Evolutionary conservation across 2,888 invertebrate genomes (phyloP).

Genomic region (Hecatera dysodea): DNA sequence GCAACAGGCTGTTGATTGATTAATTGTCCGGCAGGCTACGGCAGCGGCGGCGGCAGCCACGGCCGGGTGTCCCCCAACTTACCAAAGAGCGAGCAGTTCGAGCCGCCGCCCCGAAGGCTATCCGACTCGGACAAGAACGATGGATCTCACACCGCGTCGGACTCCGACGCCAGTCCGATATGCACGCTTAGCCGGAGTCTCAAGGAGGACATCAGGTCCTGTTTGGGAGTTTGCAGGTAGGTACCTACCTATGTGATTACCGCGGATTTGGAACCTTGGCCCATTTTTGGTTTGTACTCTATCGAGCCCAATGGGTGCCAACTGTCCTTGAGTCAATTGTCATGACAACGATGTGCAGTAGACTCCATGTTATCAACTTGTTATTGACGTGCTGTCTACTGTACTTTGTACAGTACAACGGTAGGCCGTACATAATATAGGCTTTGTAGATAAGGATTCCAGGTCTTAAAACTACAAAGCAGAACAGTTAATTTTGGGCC

Average conservation of each 20-base stretch:
- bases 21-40: slow-evolving; percentile 77
- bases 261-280: too few relatives aligned
- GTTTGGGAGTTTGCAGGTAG: slow-evolving; percentile 87
- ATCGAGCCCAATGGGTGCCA: too few relatives aligned
- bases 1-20: too few relatives aligned
- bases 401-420: too few relatives aligned
- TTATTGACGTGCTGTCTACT: too few relatives aligned
- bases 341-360: neutral
- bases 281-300: neutral
- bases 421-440: too few relatives aligned
- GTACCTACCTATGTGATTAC: too few relatives aligned
- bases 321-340: neutral
- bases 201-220: slow-evolving; percentile 86
- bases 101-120: slow-evolving; percentile 67
- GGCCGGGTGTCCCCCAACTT: slow-evolving; percentile 86
- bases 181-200: slow-evolving; percentile 86
- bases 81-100: slow-evolving; percentile 85
- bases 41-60: slow-evolving; percentile 86
- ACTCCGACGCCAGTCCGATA: slow-evolving; percentile 82
- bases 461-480: too few relatives aligned
- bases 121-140: slow-evolving; percentile 78
- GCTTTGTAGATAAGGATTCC: too few relatives aligned
- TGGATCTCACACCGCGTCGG: slow-evolving; percentile 84
- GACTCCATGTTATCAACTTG: neutral
- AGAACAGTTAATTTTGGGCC: too few relatives aligned